phyloP scores from a whole-genome alignment of 2,797 vertebrate genomes.

The Thripadectes ignobilis region DNA sequence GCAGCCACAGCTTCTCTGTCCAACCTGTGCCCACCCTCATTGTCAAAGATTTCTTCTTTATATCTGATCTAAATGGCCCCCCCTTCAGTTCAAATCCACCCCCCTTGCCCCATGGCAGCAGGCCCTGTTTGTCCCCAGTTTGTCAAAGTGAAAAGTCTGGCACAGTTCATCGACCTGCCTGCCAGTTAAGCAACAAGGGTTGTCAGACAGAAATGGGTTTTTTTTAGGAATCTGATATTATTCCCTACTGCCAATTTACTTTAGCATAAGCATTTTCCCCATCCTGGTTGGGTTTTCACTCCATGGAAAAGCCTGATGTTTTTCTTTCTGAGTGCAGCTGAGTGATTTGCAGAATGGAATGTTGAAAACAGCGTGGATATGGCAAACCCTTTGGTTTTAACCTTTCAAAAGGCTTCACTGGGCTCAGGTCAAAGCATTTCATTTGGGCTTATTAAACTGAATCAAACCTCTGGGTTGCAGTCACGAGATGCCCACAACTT shows the following conservation, averaged over 20 bases:
- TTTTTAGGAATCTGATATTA: slow-evolving; percentile 6
- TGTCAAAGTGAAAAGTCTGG: background rate
- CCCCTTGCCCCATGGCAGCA: background rate
- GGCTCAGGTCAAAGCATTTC: background rate
- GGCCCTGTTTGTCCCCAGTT: background rate
- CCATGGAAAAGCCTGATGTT: background rate
- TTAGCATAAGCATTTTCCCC: background rate
- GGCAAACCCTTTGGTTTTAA: background rate
- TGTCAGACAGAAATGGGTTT: background rate
- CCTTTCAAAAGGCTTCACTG: background rate
- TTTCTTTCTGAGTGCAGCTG: background rate
- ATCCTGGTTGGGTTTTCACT: background rate
- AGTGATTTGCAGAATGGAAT: slow-evolving; percentile 13
- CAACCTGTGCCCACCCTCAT: background rate
- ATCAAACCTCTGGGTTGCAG: background rate
- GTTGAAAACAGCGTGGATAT: background rate
- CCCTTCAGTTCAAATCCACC: background rate
- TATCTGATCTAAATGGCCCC: background rate
- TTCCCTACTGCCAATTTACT: slow-evolving; percentile 10
- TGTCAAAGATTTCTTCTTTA: background rate
- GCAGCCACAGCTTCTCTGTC: background rate
- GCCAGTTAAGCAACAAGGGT: background rate
- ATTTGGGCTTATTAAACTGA: background rate
- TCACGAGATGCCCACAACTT: background rate
- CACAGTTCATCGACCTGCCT: background rate